phyloP scores from a whole-genome alignment of 2,113 vertebrate species.

The Ornithorhynchus anatinus region DNA sequence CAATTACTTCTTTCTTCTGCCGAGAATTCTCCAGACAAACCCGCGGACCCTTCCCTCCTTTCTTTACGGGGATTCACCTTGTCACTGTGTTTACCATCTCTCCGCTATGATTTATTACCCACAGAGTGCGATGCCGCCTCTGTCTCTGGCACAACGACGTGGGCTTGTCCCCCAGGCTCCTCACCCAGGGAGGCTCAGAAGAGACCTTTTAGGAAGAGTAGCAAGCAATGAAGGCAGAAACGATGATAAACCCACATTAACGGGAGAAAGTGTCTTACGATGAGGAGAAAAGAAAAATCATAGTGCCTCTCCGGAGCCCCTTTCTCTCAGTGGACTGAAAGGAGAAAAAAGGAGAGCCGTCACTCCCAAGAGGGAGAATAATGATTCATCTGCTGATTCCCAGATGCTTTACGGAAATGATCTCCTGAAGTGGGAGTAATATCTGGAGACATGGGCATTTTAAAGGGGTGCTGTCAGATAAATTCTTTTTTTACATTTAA shows the following conservation, averaged over 20 bases:
- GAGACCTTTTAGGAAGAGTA: neutral
- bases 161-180: neutral
- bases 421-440: constrained; percentile 29
- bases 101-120: constrained; percentile 45
- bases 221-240: constrained; percentile 1
- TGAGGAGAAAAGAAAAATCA: neutral
- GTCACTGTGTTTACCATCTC: constrained; percentile 36
- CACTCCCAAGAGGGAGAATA: neutral
- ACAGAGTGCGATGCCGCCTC: too few species aligned
- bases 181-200: constrained; percentile 20
- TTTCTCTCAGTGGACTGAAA: neutral
- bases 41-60: constrained; percentile 28
- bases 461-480: neutral
- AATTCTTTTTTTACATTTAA: constrained; percentile 12
- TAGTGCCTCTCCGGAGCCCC: neutral
- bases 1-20: constrained; percentile 28
- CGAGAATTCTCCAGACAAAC: constrained; percentile 51
- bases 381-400: constrained; percentile 1
- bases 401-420: constrained; percentile 30
- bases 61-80: constrained; percentile 44
- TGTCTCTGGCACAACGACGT: too few species aligned
- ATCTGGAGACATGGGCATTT: constrained; percentile 1
- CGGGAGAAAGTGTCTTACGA: neutral
- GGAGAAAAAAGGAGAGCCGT: neutral
- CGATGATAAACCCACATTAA: neutral